Percentiles rank a stretch among this genome's conserved stretches.
Conservation (phyloP, 2,797 vertebrate species). For the Todus mexicanus region DNA sequence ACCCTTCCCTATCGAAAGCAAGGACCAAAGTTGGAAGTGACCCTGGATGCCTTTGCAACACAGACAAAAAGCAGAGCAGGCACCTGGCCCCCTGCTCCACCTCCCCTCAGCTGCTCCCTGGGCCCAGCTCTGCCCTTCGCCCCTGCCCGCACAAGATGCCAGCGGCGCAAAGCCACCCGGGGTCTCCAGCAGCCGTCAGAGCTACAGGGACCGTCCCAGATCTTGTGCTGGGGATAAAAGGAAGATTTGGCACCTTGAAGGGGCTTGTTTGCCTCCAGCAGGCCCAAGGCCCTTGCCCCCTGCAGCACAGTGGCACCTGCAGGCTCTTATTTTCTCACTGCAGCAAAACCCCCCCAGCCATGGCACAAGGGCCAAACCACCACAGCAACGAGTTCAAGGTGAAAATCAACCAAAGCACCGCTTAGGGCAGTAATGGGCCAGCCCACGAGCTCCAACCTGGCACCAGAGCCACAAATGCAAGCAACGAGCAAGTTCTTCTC, state of each 20-base stretch:
- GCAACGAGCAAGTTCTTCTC: neutral
- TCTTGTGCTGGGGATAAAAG: rapidly evolving
- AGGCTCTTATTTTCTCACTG: neutral
- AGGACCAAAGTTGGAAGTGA: neutral
- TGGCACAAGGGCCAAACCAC: neutral
- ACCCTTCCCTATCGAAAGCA: neutral
- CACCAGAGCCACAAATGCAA: rapidly evolving
- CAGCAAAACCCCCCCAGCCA: neutral
- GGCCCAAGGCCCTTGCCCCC: neutral
- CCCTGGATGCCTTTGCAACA: neutral
- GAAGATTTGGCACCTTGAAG: neutral
- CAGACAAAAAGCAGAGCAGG: neutral
- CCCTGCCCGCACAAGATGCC: neutral
- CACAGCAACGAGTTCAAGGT: neutral
- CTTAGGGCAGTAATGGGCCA: too few relatives aligned
- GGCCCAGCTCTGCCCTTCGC: neutral
- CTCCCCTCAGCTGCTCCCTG: neutral
- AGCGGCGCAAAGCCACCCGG: neutral
- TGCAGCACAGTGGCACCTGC: neutral
- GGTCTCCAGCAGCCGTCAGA: neutral
- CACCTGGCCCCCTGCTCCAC: neutral
- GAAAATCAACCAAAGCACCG: neutral
- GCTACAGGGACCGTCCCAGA: neutral
- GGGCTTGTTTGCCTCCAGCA: neutral
- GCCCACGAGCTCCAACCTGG: neutral